Evolutionary conservation across 1,140 invertebrate genomes (phyloP), one percentile per base, ranked within the genome.

Genomic region (Drosophila rufa): DNA sequence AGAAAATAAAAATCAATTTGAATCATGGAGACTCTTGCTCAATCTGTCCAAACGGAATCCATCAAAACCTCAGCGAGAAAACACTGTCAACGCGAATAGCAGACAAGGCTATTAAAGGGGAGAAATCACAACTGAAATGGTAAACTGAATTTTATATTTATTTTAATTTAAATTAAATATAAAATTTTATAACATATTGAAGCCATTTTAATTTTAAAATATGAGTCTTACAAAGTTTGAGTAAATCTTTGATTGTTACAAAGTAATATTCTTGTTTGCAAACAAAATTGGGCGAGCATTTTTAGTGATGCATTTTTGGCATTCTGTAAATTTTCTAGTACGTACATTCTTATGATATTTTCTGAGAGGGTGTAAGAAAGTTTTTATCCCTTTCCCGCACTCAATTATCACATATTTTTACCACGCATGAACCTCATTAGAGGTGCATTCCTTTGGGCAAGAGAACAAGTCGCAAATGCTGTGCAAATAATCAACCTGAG

Each of bases 401-500:
- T 71, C 50, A 55, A 73, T 73, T 71, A 71, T 59, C 69, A 71
- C 66, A 48, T 47, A 42, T 33, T 58, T 70, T 57, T 48, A 40
- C 19, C 11, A 48, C 25, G 67, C 66, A 71, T 71, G n/a, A 73
- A 48, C 67, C 47, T 73, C n/a, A 50, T 42, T 50, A 42, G 27
- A 50, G 43, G 8, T 43, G 36, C 43, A 48, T 33, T 58, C 68
- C 9, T 51, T 33, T 12, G 30, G 11, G 12, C 43, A 15, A 50
- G 15, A 11, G n/a, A 57, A 70, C 45, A 47, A 55, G 47, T 25
- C 57, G 43, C 71, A 70, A 58, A 51, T 55, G 58, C 58, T 33
- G 55, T 50, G 60, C 58, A 79, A 79, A 79, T 84, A 78, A 71
- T 77, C 71, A 89, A 89, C 76, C 84, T 83, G 80, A 77, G 73